These are phyloP conservation scores for Macrotus californicus DNA, from an alignment of 2,113 vertebrate species.

Conservation along the genomic window DNA sequence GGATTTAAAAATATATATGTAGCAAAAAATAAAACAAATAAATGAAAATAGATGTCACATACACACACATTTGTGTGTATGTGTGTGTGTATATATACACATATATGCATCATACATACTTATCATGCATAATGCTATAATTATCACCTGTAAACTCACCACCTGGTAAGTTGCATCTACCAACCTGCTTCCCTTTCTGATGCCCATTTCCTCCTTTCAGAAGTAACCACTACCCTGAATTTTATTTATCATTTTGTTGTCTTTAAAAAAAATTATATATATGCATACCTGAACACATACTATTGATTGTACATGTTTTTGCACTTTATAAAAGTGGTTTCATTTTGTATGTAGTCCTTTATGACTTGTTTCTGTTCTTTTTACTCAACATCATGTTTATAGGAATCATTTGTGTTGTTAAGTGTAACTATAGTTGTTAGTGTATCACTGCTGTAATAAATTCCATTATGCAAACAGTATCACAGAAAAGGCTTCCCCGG, in stretches of 20 bases:
- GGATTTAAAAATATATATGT: not conserved
- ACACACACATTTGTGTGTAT: not conserved
- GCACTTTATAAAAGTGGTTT: not conserved
- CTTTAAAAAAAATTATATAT: not conserved
- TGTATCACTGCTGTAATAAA: not conserved
- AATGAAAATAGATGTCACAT: not conserved
- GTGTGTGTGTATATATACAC: no score
- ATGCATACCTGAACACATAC: not conserved
- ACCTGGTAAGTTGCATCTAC: not conserved
- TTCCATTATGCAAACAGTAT: not conserved
- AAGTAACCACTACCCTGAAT: not conserved
- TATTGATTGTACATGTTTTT: not conserved
- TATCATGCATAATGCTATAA: not conserved
- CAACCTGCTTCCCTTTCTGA: not conserved
- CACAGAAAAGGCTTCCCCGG: no score
- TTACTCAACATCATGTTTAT: not conserved
- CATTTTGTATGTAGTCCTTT: not conserved
- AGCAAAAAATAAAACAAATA: no score
- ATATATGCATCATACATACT: not conserved
- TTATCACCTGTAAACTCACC: not conserved
- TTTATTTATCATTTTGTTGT: not conserved
- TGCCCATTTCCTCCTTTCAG: not conserved
- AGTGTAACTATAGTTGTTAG: not conserved
- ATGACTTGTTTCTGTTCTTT: not conserved
- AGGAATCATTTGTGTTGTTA: not conserved